Percentiles rank a stretch among this genome's conserved stretches.
phyloP scores from a whole-genome alignment of 2,888 invertebrate genomes.

The Pegoplata infirma region DNA sequence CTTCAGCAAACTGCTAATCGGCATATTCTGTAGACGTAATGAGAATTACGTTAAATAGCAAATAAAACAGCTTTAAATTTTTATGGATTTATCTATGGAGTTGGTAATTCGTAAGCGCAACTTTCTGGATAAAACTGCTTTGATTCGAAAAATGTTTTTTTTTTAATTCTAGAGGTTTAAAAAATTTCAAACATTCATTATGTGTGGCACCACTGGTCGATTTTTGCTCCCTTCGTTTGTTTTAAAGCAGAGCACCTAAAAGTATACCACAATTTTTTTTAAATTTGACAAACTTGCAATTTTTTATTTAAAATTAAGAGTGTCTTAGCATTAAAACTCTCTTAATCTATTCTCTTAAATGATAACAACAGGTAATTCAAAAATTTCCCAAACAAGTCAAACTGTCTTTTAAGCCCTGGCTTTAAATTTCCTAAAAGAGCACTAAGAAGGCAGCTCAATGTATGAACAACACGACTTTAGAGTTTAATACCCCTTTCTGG shows the following conservation, averaged over 20 bases:
- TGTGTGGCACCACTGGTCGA: neutral
- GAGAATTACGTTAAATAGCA: no score
- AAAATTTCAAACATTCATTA: no score
- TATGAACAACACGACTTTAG: neutral
- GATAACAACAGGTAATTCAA: constrained; percentile 25
- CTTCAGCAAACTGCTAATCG: no score
- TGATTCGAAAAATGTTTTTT: no score
- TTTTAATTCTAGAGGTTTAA: no score
- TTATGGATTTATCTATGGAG: no score
- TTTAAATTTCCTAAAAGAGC: constrained; percentile 21
- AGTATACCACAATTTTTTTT: neutral
- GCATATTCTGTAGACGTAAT: no score
- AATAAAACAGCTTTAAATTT: no score
- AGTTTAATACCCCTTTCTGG: constrained; percentile 61
- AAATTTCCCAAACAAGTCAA: constrained; percentile 61
- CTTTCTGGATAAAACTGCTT: no score
- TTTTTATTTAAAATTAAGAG: neutral
- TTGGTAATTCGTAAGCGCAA: no score
- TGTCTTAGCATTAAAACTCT: neutral
- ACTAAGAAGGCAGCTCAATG: neutral
- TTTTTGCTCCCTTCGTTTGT: neutral
- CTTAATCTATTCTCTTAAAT: constrained; percentile 8
- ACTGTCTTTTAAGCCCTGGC: constrained; percentile 6
- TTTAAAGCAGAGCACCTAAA: neutral
- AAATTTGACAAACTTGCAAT: neutral